phyloP scores from a whole-genome alignment of 1,140 invertebrate species.

The Vanessa atalanta region DNA sequence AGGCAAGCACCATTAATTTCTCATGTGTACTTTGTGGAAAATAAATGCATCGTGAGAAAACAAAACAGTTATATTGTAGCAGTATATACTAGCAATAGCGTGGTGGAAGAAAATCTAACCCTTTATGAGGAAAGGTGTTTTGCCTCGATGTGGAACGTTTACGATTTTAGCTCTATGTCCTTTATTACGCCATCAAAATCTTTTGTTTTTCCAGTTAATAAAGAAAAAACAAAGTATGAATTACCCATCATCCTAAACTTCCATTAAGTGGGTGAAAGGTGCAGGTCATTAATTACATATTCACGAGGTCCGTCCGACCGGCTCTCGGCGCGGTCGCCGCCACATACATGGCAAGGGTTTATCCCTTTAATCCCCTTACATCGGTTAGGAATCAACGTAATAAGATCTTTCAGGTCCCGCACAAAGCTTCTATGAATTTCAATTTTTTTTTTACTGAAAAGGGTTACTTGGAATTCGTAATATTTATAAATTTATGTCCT shows the following conservation, averaged over 20 bases:
- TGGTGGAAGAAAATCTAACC: too few relatives aligned
- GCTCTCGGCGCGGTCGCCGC: background rate
- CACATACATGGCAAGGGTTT: background rate
- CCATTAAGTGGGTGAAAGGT: constrained; percentile 8
- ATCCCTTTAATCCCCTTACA: constrained; percentile 16
- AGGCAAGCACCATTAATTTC: too few relatives aligned
- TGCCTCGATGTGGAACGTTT: too few relatives aligned
- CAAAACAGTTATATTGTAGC: too few relatives aligned
- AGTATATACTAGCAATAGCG: too few relatives aligned
- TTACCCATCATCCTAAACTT: background rate
- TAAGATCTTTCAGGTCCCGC: background rate
- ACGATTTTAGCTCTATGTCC: background rate
- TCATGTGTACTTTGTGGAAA: too few relatives aligned
- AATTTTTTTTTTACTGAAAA: background rate
- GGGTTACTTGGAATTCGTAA: background rate
- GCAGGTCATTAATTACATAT: constrained; percentile 16
- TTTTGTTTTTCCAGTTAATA: background rate
- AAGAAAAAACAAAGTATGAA: constrained; percentile 9
- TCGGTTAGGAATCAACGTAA: constrained; percentile 15
- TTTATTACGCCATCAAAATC: background rate
- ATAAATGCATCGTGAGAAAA: too few relatives aligned
- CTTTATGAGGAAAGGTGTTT: too few relatives aligned
- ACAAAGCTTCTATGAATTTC: constrained; percentile 2
- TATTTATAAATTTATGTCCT: background rate
- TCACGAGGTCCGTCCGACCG: constrained; percentile 1